These are phyloP conservation scores for Rhynchonema sp. DNA, from an alignment of 2,888 invertebrate genomes.

Conservation along the genomic window DNA sequence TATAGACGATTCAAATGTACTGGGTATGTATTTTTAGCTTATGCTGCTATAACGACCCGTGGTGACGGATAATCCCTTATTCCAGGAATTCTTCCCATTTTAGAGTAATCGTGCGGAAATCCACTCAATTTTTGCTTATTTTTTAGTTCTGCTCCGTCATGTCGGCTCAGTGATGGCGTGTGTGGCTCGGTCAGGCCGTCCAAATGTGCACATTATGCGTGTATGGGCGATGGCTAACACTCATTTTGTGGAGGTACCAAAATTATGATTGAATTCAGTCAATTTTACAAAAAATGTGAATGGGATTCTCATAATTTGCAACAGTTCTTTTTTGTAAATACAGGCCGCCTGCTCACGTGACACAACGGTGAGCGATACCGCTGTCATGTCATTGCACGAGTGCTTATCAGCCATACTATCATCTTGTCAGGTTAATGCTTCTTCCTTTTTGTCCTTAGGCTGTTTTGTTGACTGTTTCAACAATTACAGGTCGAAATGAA, in stretches of 20 bases:
- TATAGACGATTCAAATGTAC: too few relatives aligned
- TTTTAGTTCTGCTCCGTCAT: slow-evolving; percentile 47
- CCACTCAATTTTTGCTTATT: too few relatives aligned
- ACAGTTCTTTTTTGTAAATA: neutral
- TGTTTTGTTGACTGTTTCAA: too few relatives aligned
- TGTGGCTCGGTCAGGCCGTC: slow-evolving; percentile 63
- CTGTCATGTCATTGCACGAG: slow-evolving; percentile 69
- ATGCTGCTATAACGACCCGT: too few relatives aligned
- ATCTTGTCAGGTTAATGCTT: slow-evolving; percentile 45
- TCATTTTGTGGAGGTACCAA: slow-evolving; percentile 64
- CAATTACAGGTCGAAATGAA: slow-evolving; percentile 56
- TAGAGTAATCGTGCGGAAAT: too few relatives aligned
- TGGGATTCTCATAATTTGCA: neutral
- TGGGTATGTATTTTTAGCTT: too few relatives aligned
- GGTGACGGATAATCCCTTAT: too few relatives aligned
- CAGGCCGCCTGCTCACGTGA: slow-evolving; percentile 40
- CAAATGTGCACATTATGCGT: slow-evolving; percentile 70
- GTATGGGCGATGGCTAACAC: slow-evolving; percentile 76
- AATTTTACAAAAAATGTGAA: neutral
- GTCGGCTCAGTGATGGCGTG: slow-evolving; percentile 70
- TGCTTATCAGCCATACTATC: slow-evolving; percentile 66
- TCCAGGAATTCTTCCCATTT: too few relatives aligned
- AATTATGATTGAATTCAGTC: too few relatives aligned
- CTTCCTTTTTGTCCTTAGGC: too few relatives aligned
- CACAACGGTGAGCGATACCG: slow-evolving; percentile 64